Evolutionary conservation across 2,797 vertebrate genomes (phyloP).

Genomic region (Tauraco hartlaubi): DNA sequence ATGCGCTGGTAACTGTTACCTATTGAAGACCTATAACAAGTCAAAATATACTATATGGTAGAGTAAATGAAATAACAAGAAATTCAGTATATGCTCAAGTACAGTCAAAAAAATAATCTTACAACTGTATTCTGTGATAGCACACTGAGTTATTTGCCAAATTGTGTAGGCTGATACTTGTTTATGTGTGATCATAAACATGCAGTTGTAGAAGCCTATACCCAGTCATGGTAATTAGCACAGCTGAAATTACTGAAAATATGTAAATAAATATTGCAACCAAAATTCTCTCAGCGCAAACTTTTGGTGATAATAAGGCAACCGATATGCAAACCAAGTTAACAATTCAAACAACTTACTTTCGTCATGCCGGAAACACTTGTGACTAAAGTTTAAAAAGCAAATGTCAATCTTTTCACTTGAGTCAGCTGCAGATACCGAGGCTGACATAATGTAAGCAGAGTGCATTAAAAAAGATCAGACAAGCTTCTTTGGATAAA

Average conservation of each 20-base stretch:
- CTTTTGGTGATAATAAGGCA: not conserved
- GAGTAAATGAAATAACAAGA: not conserved
- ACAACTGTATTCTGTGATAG: not conserved
- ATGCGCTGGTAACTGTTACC: not conserved
- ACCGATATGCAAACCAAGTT: not conserved
- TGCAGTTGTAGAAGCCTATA: not conserved
- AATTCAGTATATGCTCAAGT: not conserved
- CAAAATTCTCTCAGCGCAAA: not conserved
- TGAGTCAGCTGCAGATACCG: not conserved
- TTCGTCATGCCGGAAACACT: not conserved
- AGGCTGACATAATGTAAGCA: not conserved
- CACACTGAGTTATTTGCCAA: not conserved
- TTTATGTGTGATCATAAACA: constrained; percentile 10
- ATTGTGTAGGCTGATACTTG: not conserved
- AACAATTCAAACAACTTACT: not conserved
- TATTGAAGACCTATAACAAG: not conserved
- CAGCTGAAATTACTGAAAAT: constrained; percentile 13
- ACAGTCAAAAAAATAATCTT: not conserved
- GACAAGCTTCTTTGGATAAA: not conserved
- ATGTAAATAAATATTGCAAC: not conserved
- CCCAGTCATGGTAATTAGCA: not conserved
- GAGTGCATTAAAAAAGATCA: not conserved
- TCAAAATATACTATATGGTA: not conserved
- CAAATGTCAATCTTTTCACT: not conserved
- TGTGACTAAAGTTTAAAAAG: constrained; percentile 9